Conservation (phyloP, 2,113 vertebrate genomes). For the Chionodraco myersi region DNA sequence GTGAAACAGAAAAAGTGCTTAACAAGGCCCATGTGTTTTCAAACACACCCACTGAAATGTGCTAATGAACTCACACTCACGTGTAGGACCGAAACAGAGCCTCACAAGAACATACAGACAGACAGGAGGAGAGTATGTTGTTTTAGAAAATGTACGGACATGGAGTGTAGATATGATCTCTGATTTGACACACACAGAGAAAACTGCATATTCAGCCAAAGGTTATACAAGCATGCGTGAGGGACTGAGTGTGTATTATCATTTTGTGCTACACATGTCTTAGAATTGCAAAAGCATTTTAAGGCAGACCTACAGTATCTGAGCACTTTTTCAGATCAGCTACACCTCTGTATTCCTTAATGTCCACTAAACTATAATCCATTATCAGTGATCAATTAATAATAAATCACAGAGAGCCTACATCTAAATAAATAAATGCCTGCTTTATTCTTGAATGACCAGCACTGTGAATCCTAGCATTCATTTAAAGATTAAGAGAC, state of each 20-base stretch:
- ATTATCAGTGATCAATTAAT: not conserved
- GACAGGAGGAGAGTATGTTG: not conserved
- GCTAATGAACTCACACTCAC: conserved; percentile 52
- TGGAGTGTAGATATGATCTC: not conserved
- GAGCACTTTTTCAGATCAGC: not conserved
- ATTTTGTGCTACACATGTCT: not conserved
- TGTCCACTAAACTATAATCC: not conserved
- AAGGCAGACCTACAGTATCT: not conserved
- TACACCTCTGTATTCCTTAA: not conserved
- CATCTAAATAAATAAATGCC: not conserved
- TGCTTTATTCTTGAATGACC: not conserved
- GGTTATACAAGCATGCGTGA: not conserved
- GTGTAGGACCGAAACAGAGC: conserved; percentile 21
- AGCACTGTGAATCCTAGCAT: not conserved
- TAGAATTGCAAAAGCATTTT: conserved; percentile 18
- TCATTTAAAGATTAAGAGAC: not conserved
- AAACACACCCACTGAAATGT: conserved; percentile 52
- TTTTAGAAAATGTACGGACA: conserved; percentile 10
- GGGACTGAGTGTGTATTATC: not conserved
- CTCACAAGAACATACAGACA: conserved; percentile 1
- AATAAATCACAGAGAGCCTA: not conserved
- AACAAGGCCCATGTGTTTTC: conserved; percentile 64
- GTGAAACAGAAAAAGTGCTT: conserved; percentile 52
- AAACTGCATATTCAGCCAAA: not conserved
- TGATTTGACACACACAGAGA: not conserved